A percentile compares a stretch with the other conserved stretches of the same genome.
Conservation (phyloP, 2,888 invertebrate genomes). For the Miltochrista miniata region DNA sequence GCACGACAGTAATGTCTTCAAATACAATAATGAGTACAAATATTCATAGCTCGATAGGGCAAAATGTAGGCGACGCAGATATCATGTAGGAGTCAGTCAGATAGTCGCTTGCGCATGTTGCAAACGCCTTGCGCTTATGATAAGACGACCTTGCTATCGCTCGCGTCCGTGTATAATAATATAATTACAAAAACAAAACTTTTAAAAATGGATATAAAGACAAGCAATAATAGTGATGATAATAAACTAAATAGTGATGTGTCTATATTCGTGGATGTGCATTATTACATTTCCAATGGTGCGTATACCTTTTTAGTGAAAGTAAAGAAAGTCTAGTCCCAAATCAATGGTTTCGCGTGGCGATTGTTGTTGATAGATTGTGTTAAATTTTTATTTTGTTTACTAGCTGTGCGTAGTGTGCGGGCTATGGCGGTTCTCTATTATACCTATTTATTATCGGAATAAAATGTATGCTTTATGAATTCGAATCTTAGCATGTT, state of each 20-base stretch:
- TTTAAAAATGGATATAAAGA: conserved; percentile 46
- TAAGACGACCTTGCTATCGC: background rate
- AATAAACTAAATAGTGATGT: conserved; percentile 19
- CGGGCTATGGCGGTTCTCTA: too few relatives aligned
- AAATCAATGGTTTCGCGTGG: background rate
- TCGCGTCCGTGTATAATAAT: background rate
- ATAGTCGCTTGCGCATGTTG: conserved; percentile 27
- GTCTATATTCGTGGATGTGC: conserved; percentile 47
- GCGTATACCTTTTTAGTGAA: conserved; percentile 23
- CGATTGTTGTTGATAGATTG: background rate
- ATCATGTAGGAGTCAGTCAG: conserved; percentile 17
- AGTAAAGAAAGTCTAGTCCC: conserved; percentile 16
- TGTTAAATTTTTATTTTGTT: background rate
- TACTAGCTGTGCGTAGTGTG: too few relatives aligned
- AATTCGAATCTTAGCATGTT: too few relatives aligned
- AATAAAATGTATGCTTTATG: too few relatives aligned
- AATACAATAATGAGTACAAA: background rate
- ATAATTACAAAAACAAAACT: background rate
- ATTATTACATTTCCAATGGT: conserved; percentile 38
- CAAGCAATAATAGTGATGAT: conserved; percentile 22
- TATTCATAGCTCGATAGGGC: too few relatives aligned
- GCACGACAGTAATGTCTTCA: background rate
- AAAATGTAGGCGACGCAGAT: background rate
- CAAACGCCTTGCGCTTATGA: conserved; percentile 14
- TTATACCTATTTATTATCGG: too few relatives aligned